These are phyloP conservation scores for Paratilapia polleni DNA, from an alignment of 2,113 vertebrate genomes.

Conservation along the genomic window DNA sequence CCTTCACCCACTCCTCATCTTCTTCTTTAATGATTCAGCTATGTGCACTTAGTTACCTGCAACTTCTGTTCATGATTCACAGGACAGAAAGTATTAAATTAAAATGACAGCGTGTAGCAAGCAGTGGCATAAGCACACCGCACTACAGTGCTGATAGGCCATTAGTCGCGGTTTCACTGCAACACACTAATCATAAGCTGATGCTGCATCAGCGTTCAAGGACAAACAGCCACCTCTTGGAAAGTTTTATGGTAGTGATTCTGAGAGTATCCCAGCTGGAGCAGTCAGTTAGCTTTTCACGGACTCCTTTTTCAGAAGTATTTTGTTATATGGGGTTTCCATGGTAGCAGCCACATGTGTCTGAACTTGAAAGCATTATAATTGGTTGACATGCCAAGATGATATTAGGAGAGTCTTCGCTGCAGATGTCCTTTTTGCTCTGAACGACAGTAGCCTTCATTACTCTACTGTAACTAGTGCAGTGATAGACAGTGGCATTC, in stretches of 20 bases:
- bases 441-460: slow-evolving; percentile 22
- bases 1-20: neutral
- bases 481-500: slow-evolving; percentile 41
- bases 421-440: slow-evolving; percentile 20
- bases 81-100: slow-evolving; percentile 40
- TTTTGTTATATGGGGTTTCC: slow-evolving; percentile 23
- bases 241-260: slow-evolving; percentile 41
- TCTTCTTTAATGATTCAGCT: neutral
- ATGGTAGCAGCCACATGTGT: slow-evolving; percentile 5
- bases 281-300: slow-evolving; percentile 33
- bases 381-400: slow-evolving; percentile 57
- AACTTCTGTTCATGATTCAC: slow-evolving; percentile 11
- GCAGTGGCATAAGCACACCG: neutral
- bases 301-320: slow-evolving; percentile 2
- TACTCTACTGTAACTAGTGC: slow-evolving; percentile 33
- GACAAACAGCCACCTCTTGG: slow-evolving; percentile 18
- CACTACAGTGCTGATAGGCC: slow-evolving; percentile 11
- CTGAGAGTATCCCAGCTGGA: slow-evolving; percentile 32
- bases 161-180: slow-evolving; percentile 42
- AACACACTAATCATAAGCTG: slow-evolving; percentile 40
- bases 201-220: slow-evolving; percentile 47
- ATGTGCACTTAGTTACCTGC: slow-evolving; percentile 23
- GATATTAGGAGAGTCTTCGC: slow-evolving; percentile 30
- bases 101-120: slow-evolving; percentile 28
- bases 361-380: slow-evolving; percentile 43